Base-by-base conservation (phyloP, 2,888 invertebrate genomes). In the Drosophila macrothrix region DNA sequence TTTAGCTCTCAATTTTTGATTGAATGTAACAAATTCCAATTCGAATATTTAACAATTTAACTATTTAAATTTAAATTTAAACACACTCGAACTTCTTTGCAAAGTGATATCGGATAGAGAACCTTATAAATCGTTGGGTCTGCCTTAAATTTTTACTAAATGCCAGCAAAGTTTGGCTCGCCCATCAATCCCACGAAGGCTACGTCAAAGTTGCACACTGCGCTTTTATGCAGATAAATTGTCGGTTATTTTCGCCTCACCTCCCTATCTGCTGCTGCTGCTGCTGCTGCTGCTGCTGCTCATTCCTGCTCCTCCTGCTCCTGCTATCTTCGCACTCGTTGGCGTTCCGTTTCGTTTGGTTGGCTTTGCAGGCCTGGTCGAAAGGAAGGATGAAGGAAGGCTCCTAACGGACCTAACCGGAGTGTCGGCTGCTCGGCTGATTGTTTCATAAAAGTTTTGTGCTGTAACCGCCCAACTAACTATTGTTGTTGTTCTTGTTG, bases 151-250 rank as follows among this genome's bases (percentile, higher is more conserved):
- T 74, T 60, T 52, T 52, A 67, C 62, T 72, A 74, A 73, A 82
- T 73, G 80, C 66, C 85, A 72, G 62, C 58, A 88, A 85, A 90
- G 80, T 84, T 85, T 89, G 67, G 77, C 46, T 63, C 77, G 67
- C 90, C 88, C 88, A 90, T 85, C 85, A 85, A 90, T 88, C 88
- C 83, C 65, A 67, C 52, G 62, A 81, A 67, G 73, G 66, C 68
- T 70, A 78, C 85, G 84, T 88, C 85, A 90, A 85, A 86, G 82
- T 90, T 86, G 86, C 88, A 88, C 84, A 85, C 84, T 86, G 90
- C 86, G 90, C 90, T 87, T 87, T 87, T 87, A 90, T 87, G 86
- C 90, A 87, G 86, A 87, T 87, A 87, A 87, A 90, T 87, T 87
- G 90, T 83, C 90, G 90, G 86, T 85, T 88, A 90, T 90, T 78